Base-by-base conservation (phyloP, 2,797 vertebrate species). In the Platalea minor region DNA sequence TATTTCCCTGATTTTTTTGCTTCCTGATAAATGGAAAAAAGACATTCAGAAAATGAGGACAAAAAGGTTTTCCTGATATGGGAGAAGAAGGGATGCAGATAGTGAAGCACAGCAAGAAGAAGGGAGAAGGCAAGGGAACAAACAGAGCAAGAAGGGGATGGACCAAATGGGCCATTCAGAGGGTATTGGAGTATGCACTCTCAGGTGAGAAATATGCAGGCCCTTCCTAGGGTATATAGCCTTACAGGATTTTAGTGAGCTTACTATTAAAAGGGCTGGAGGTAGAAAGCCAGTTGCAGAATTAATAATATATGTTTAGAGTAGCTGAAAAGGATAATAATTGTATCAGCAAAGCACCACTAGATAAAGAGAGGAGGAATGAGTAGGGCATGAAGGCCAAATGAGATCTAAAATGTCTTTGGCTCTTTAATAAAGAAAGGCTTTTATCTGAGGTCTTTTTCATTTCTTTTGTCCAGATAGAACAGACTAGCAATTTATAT, bases 381-480 rank as follows among this genome's bases (percentile, higher is more conserved):
- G 86, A 91, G 78, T 48, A 74, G 89, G 73, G 68, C 75, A 89
- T 48, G 81, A 92, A 95, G 93, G 92, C 94, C 81, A 88, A 93
- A 95, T 82, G 60, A 89, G 84, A 75, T 85, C 92, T 91, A 89
- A 96, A 96, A 94, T 23, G 50, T 96, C 88, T 89, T 56, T 89
- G 67, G 48, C 53, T 94, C 57, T 74, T 88, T 95, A 89, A 84
- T 94, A 88, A 96, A 93, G 77, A 39, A 33, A 96, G 37, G 26
- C 60, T 96, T 94, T 96, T 95, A 95, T 95, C 95, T 93, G 72
- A 95, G 78, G 88, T 89, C 61, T 94, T 96, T 97, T 94, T 92
- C 90, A 95, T 95, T 96, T 95, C 65, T 89, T 89, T 92, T 89
- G 90, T 83, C 84, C 87, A 93, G 78, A 94, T 85, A 95, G 81